These are phyloP conservation scores for Strix occidentalis DNA, from an alignment of 2,797 vertebrate genomes.

Conservation along the genomic window DNA sequence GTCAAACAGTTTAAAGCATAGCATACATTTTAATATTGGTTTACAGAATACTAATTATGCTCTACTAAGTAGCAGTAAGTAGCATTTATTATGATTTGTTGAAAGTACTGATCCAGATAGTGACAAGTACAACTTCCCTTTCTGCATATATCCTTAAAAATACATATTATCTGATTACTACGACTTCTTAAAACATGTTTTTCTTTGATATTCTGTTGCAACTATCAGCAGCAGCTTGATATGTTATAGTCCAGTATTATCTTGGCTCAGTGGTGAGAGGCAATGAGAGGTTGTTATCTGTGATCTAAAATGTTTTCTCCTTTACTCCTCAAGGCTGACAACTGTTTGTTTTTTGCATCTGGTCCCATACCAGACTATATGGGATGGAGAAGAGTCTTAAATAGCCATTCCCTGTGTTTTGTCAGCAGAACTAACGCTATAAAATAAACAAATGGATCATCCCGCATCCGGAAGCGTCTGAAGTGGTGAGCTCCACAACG, in stretches of 20 bases:
- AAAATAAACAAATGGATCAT: not conserved
- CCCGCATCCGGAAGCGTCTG: not conserved
- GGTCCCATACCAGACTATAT: not conserved
- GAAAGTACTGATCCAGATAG: constrained; percentile 65
- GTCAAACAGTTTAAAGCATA: constrained; percentile 70
- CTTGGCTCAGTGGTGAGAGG: not conserved
- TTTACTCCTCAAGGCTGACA: not conserved
- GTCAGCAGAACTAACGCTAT: not conserved
- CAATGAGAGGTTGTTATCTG: not conserved
- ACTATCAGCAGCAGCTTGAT: not conserved
- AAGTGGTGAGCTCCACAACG: fast-evolving
- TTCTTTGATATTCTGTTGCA: not conserved
- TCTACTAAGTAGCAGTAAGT: constrained; percentile 65
- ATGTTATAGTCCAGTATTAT: not conserved
- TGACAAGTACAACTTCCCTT: constrained; percentile 48
- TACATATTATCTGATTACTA: constrained; percentile 42
- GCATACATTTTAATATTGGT: constrained; percentile 68
- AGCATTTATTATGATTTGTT: constrained; percentile 66
- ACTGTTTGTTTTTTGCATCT: not conserved
- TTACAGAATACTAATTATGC: constrained; percentile 71
- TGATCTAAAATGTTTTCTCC: not conserved
- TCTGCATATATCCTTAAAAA: constrained; percentile 34
- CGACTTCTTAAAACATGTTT: not conserved
- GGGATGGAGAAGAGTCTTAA: not conserved
- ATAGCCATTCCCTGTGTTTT: not conserved